Evolutionary conservation across 2,888 invertebrate genomes (phyloP).

Genomic region (Sphaeridia pumilis): DNA sequence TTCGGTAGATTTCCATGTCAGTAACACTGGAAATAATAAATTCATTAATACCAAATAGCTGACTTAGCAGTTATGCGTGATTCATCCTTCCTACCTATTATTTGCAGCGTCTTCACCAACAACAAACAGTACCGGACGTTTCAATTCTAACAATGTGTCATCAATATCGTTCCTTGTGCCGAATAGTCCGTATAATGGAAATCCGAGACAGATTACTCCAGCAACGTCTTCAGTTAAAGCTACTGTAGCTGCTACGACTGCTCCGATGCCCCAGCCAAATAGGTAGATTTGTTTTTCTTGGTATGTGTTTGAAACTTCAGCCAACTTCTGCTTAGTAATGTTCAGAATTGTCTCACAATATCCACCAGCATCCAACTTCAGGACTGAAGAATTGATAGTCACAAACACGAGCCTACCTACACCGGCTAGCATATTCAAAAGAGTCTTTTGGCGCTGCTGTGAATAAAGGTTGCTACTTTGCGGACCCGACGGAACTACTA

Average conservation of each 20-base stretch:
- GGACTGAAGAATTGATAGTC: constrained; percentile 14
- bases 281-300: constrained; percentile 59
- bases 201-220: constrained; percentile 65
- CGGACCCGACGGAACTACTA: constrained; percentile 51
- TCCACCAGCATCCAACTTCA: constrained; percentile 37
- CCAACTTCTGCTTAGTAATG: constrained; percentile 56
- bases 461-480: constrained; percentile 10
- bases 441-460: constrained; percentile 20
- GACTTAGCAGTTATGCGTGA: too few relatives aligned
- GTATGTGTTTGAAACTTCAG: constrained; percentile 55
- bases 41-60: too few relatives aligned
- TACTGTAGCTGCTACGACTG: constrained; percentile 53
- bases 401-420: constrained; percentile 27
- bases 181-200: constrained; percentile 59
- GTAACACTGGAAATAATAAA: too few relatives aligned
- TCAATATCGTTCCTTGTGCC: constrained; percentile 64
- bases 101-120: constrained; percentile 61
- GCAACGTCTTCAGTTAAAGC: constrained; percentile 45
- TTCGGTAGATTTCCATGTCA: constrained; percentile 63
- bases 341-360: constrained; percentile 48
- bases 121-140: constrained; percentile 63
- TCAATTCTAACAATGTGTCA: constrained; percentile 59
- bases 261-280: constrained; percentile 64
- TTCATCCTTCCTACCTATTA: constrained; percentile 47
- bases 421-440: constrained; percentile 20